These are phyloP conservation scores for Sminthopsis crassicaudata DNA, from an alignment of 2,113 vertebrate genomes.

Conservation along the genomic window DNA sequence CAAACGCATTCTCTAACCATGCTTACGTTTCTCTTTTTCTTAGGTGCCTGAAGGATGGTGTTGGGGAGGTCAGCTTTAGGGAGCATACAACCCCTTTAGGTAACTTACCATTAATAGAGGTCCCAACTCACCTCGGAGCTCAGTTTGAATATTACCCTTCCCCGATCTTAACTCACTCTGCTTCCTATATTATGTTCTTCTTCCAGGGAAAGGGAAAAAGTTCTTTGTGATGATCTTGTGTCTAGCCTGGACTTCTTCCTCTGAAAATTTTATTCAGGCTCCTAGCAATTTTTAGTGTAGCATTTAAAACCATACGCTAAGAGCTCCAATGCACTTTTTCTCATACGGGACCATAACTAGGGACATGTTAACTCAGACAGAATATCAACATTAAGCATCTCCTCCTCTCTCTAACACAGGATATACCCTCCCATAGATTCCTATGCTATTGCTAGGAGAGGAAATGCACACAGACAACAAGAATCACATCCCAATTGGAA, in stretches of 20 bases:
- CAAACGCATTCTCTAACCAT: background rate
- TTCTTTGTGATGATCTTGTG: background rate
- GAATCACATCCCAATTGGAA: background rate
- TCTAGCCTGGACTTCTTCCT: background rate
- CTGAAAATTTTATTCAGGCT: background rate
- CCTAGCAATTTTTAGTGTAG: background rate
- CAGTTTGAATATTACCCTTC: background rate
- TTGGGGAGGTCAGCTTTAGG: slow-evolving; percentile 92
- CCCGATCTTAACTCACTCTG: background rate
- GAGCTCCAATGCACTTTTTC: background rate
- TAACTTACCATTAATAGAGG: slow-evolving; percentile 68
- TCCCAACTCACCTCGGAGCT: background rate
- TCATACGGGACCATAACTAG: background rate
- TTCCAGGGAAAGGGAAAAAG: background rate
- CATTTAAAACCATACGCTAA: background rate
- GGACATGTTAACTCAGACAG: background rate
- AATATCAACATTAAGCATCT: background rate
- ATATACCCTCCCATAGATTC: background rate
- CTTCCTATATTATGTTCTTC: background rate
- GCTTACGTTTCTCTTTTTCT: slow-evolving; percentile 9
- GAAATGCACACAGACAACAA: background rate
- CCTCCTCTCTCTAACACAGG: background rate
- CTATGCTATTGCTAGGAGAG: background rate
- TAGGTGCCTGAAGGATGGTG: slow-evolving; percentile 89
- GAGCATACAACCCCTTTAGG: slow-evolving; percentile 90